Evolutionary conservation across 2,113 vertebrate genomes (phyloP), one percentile per base, ranked within the genome.

Genomic region (Epinephelus fuscoguttatus): DNA sequence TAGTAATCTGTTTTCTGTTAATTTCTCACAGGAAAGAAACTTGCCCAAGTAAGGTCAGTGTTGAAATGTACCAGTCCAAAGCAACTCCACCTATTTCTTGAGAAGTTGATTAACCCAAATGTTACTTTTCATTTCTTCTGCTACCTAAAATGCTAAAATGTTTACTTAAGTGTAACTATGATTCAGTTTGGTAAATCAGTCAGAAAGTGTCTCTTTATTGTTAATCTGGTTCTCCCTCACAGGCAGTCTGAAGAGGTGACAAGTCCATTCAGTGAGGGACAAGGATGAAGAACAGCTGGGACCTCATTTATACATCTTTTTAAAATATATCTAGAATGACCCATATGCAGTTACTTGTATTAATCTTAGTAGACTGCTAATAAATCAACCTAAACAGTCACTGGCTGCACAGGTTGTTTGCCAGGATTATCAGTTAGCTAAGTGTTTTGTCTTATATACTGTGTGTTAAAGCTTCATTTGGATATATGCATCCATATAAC

Each of bases 11-110:
- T 63, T 63, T 67, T 63, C 47, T 40, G 15, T 33, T 80, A 1
- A 0, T 83, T 87, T 83, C 80, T 78, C 15, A 70, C 78, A 93
- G 93, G 85, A 84, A 92, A 88, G 70, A 93, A 90, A 78, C 78
- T 82, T 83, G 23, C 75, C 3, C 86, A 93, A 84, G 64, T 3
- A 64, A 91, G 91, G 91, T 93, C 37, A 62, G 89, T 92, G 85
- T 87, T 81, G 84, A 79, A 90, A 89, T 74, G 13, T 4, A 1
- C 19, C 78, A 30, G 2, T 27, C n/a, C 19, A 66, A 69, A 78
- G 12, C 47, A 40, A 0, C 75, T 57, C 70, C 84, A 85, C 87
- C 82, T 78, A 80, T 49, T 64, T 15, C 19, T 62, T n/a, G 14
- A 23, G 50, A 67, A 52, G 27, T 40, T 63, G 2, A 61, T 45